Percentiles rank a stretch among this genome's conserved stretches.
Conservation (phyloP, 2,797 vertebrate species). For the Pogonophryne albipinna region DNA sequence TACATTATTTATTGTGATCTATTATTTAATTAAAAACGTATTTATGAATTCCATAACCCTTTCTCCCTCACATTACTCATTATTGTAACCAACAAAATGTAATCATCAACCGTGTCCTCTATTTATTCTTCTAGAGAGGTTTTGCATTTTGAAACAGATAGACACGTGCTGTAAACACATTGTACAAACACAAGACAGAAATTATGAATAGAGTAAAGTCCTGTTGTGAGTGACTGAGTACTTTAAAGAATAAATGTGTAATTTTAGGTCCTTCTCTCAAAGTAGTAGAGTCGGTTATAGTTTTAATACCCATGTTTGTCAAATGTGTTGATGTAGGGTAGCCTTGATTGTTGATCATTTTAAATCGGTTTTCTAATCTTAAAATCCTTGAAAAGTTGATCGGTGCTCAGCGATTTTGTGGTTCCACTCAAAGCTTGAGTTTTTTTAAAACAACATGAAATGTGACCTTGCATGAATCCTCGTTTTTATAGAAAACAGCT, state of each 20-base stretch:
- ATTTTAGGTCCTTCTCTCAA: background rate
- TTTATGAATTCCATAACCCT: background rate
- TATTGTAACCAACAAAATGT: too few species aligned
- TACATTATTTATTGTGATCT: background rate
- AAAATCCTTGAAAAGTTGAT: too few species aligned
- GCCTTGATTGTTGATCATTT: too few species aligned
- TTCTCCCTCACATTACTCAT: background rate
- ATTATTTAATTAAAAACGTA: background rate
- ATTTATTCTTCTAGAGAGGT: background rate
- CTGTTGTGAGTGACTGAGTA: background rate
- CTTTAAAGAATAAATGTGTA: background rate
- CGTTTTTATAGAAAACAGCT: too few species aligned
- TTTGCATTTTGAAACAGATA: constrained; percentile 2
- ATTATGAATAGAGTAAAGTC: background rate
- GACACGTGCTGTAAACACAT: constrained; percentile 1
- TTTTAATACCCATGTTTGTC: background rate
- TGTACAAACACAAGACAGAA: background rate
- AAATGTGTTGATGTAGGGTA: too few species aligned
- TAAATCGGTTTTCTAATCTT: too few species aligned
- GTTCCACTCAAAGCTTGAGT: too few species aligned
- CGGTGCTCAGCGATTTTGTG: too few species aligned
- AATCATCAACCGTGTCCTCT: background rate
- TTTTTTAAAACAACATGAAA: too few species aligned
- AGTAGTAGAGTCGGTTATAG: background rate
- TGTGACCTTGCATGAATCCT: too few species aligned